These are phyloP conservation scores for Holotrichia oblita DNA, from an alignment of 1,140 invertebrate species.

Conservation along the genomic window DNA sequence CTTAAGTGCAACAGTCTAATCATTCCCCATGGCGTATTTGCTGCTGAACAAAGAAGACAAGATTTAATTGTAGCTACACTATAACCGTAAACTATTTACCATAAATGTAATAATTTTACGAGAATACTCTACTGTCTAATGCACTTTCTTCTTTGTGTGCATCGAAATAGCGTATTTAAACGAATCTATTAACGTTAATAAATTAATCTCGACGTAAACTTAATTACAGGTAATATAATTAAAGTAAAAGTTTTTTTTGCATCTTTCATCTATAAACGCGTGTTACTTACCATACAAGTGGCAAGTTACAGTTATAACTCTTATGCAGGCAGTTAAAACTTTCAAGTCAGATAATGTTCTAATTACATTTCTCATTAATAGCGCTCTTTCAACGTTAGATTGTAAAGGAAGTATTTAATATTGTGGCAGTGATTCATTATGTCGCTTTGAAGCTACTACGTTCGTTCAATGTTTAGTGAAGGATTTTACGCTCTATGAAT, in stretches of 20 bases:
- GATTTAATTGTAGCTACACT: no score
- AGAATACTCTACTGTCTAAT: no score
- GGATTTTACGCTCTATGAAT: slow-evolving; percentile 20
- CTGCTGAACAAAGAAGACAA: no score
- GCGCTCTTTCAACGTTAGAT: not conserved
- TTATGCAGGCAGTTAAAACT: not conserved
- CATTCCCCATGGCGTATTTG: no score
- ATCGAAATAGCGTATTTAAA: not conserved
- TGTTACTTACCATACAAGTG: not conserved
- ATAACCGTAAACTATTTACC: no score
- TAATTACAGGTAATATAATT: not conserved
- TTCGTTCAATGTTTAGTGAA: slow-evolving; percentile 19
- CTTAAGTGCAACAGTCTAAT: no score
- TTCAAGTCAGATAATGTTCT: slow-evolving; percentile 23
- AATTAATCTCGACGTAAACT: not conserved
- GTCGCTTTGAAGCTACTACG: not conserved
- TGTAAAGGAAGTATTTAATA: slow-evolving; percentile 25
- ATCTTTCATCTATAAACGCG: not conserved
- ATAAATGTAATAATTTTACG: no score
- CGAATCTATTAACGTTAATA: not conserved
- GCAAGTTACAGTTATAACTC: not conserved
- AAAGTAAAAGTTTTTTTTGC: slow-evolving; percentile 1
- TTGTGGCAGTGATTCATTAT: slow-evolving; percentile 30
- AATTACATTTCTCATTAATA: slow-evolving; percentile 29
- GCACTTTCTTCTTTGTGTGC: not conserved